Base-by-base conservation (phyloP, 2,888 invertebrate genomes). In the Hipparchia sbordonii region DNA sequence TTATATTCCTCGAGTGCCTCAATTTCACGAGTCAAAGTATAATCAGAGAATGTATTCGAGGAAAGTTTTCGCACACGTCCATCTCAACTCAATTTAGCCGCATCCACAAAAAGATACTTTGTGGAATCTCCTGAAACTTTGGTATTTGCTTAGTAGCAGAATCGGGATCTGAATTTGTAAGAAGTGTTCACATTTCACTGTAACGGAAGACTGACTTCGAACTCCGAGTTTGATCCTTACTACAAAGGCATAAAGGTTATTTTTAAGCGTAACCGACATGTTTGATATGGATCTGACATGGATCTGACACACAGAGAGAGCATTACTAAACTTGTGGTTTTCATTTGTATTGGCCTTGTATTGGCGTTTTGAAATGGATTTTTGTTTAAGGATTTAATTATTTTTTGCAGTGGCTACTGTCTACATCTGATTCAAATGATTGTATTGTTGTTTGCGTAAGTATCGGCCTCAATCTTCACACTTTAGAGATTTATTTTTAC, bases 131-230 rank as follows among this genome's bases (percentile, higher is more conserved):
- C 73, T 69, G 73, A 71, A 77, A 76, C 72, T 78, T 77, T 75
- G 73, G 78, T 78, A 78, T 80, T 78, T 79, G 74, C 74, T 77
- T 76, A 77, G 77, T 76, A 76, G 76, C 76, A 74, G 70, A 23
- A 74, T 74, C 74, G 73, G 72, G 76, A 74, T 72, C 77, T 76
- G 76, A 82, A 82, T 82, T 80, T 78, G 78, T 78, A 79, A 87
- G 93, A 94, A 94, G 92, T 93, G 78, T 84, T 83, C 84, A 84
- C 84, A 82, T 83, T 82, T 82, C 81, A 81, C 82, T 83, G 71
- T 70, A 57, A 57, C 57, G 61, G 7, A 52, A 51, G 13, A 61
- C 69, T 69, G 33, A 7, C 48, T 10, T 62, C 33, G 51, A 51
- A 10, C 3, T n/a, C 48, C 33, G 5, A 61, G 52, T 61, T 33